Evolutionary conservation across 2,888 invertebrate species (phyloP).

Genomic region (Belgica antarctica): DNA sequence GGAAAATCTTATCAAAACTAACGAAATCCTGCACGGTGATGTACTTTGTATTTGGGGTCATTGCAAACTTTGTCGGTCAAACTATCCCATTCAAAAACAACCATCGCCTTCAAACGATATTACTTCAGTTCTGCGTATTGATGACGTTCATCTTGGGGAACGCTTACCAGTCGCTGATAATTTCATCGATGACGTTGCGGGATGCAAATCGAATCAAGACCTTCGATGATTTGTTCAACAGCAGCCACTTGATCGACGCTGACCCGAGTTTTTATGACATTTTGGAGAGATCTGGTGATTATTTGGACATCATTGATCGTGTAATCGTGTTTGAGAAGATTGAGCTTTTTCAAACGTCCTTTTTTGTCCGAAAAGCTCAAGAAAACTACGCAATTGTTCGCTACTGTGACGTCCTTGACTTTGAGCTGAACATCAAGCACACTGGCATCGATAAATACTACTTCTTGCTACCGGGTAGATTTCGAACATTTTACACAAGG

Average conservation of each 20-base stretch:
- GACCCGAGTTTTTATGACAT: background rate
- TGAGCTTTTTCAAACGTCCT: too few relatives aligned
- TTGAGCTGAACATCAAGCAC: too few relatives aligned
- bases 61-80: slow-evolving; percentile 13
- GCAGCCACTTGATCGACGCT: background rate
- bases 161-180: background rate
- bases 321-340: too few relatives aligned
- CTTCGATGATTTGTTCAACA: background rate
- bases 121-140: background rate
- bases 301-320: too few relatives aligned
- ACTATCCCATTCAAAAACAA: background rate
- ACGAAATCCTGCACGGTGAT: background rate
- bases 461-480: too few relatives aligned
- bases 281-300: background rate
- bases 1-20: background rate
- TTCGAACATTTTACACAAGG: too few relatives aligned
- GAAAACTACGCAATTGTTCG: too few relatives aligned
- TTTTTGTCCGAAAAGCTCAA: too few relatives aligned
- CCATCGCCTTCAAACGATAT: background rate
- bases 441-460: too few relatives aligned
- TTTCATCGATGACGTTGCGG: background rate
- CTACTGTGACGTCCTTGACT: too few relatives aligned
- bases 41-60: background rate
- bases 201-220: background rate
- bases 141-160: background rate